Conservation (phyloP, 2,113 vertebrate species). For the Saguinus imperator region DNA sequence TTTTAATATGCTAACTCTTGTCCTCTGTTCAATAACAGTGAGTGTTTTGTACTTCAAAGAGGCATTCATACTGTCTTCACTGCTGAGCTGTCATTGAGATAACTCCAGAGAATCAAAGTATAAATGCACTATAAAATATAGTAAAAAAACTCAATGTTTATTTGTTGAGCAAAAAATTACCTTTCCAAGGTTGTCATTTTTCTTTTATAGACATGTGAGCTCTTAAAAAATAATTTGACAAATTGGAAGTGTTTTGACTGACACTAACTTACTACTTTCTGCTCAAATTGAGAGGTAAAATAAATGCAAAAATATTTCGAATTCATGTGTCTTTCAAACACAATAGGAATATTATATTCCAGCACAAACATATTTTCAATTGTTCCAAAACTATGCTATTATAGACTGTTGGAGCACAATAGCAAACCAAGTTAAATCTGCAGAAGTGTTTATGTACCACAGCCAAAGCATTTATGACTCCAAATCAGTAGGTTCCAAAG, state of each 20-base stretch:
- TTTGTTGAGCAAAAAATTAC: not conserved
- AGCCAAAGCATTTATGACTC: not conserved
- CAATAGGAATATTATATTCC: not conserved
- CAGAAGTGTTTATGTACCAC: not conserved
- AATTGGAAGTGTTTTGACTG: not conserved
- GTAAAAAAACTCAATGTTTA: not conserved
- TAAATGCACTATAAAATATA: not conserved
- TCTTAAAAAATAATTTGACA: conserved; percentile 18
- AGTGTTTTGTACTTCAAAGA: not conserved
- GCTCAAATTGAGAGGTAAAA: not conserved
- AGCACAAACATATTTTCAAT: not conserved
- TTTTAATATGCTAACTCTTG: not conserved
- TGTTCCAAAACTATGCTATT: not conserved
- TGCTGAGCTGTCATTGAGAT: not conserved
- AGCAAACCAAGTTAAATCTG: not conserved
- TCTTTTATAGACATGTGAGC: not conserved
- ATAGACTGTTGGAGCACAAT: not conserved
- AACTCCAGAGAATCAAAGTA: not conserved
- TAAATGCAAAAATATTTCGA: not conserved
- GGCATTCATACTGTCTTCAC: not conserved
- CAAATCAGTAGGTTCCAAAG: not conserved
- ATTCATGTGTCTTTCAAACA: not conserved
- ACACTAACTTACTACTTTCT: not conserved
- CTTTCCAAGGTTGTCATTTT: not conserved
- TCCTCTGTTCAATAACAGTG: not conserved